phyloP scores from a whole-genome alignment of 2,888 invertebrate species.

The Eilema caniola region DNA sequence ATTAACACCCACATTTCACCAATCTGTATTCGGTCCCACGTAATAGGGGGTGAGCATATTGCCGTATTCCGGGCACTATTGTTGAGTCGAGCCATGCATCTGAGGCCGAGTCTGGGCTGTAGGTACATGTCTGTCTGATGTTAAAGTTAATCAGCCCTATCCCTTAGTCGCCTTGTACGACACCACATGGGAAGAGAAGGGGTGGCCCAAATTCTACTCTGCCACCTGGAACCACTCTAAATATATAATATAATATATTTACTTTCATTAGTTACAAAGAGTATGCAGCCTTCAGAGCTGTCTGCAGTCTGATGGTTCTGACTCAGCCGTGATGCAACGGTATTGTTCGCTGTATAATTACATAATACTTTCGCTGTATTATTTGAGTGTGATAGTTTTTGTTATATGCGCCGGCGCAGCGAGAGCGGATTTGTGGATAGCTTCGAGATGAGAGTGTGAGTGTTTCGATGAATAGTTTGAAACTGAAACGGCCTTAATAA shows the following conservation, averaged over 20 bases:
- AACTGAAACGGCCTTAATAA: neutral
- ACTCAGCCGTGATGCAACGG: slow-evolving; percentile 40
- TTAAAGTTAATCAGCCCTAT: too few species aligned
- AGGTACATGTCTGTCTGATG: too few species aligned
- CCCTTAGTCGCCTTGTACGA: too few species aligned
- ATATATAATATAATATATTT: neutral
- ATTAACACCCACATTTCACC: too few species aligned
- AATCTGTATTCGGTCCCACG: too few species aligned
- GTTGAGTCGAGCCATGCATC: too few species aligned
- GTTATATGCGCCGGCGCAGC: slow-evolving; percentile 20
- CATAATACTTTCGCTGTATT: slow-evolving; percentile 51
- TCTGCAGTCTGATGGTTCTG: slow-evolving; percentile 11
- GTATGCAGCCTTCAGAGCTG: slow-evolving; percentile 10
- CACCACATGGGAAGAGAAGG: too few species aligned
- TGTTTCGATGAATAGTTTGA: neutral
- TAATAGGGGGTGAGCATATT: too few species aligned
- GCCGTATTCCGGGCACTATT: too few species aligned
- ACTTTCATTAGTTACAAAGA: slow-evolving; percentile 29
- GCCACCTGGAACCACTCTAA: too few species aligned
- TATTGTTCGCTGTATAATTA: slow-evolving; percentile 46
- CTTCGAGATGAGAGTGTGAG: neutral
- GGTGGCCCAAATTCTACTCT: too few species aligned
- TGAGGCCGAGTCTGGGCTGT: too few species aligned
- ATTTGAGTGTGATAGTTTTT: slow-evolving; percentile 32
- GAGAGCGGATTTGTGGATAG: slow-evolving; percentile 7